phyloP scores from a whole-genome alignment of 2,113 vertebrate species.

The Ammodramus savannarum region DNA sequence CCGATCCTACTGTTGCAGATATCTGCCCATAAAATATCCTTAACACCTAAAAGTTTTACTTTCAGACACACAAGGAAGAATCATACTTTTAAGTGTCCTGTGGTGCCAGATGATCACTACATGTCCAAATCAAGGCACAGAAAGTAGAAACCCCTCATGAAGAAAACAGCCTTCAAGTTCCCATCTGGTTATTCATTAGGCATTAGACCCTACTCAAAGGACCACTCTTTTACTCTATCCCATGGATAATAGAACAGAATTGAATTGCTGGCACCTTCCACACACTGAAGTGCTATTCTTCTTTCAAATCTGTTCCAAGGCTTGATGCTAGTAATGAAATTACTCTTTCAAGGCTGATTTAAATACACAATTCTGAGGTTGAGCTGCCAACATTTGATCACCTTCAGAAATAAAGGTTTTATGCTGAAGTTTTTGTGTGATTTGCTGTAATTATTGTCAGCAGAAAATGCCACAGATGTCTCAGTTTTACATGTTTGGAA shows the following conservation, averaged over 20 bases:
- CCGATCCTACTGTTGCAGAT: not conserved
- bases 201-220: not conserved
- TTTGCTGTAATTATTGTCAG: not conserved
- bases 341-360: not conserved
- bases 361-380: not conserved
- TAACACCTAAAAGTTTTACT: not conserved
- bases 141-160: not conserved
- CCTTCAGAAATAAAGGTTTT: not conserved
- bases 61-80: not conserved
- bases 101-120: not conserved
- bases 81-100: not conserved
- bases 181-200: not conserved
- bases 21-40: not conserved
- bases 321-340: not conserved
- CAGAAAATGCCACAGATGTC: not conserved
- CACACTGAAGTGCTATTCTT: not conserved
- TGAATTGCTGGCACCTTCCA: not conserved
- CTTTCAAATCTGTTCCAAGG: not conserved
- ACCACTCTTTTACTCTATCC: not conserved
- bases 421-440: not conserved
- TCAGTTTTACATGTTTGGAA: not conserved
- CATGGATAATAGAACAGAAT: not conserved
- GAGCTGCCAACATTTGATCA: not conserved
- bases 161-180: not conserved
- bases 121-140: not conserved